phyloP scores from a whole-genome alignment of 2,113 vertebrate genomes.

The Dermatemys mawii region DNA sequence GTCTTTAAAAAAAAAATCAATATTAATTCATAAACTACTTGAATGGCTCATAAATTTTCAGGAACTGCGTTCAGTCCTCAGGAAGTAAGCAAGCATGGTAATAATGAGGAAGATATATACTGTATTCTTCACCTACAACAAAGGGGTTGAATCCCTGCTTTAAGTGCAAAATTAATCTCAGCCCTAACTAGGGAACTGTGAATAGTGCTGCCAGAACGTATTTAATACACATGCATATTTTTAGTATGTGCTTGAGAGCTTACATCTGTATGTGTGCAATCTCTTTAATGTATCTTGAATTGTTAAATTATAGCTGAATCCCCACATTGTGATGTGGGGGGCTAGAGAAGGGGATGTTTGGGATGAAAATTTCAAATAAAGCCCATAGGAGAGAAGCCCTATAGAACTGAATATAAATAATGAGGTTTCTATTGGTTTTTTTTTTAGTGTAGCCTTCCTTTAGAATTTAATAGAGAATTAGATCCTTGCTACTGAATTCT shows the following conservation, averaged over 20 bases:
- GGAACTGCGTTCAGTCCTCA: not conserved
- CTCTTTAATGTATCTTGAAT: not conserved
- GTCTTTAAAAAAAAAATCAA: not conserved
- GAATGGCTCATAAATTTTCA: not conserved
- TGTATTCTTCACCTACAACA: rapidly evolving
- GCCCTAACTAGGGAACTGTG: not conserved
- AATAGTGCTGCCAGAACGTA: not conserved
- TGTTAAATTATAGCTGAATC: constrained; percentile 33
- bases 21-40: not conserved
- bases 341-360: constrained; percentile 34
- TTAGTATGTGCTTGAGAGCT: constrained; percentile 1
- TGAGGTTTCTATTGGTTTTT: constrained; percentile 34
- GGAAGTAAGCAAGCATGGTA: not conserved
- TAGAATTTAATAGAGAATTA: constrained; percentile 72
- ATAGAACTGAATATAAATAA: not conserved
- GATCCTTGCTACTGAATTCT: constrained; percentile 45
- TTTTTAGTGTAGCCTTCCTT: constrained; percentile 20
- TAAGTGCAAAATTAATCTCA: not conserved
- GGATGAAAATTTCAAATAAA: constrained; percentile 18
- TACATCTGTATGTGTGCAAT: constrained; percentile 13
- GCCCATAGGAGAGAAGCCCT: not conserved
- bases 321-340: constrained; percentile 13
- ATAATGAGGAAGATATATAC: not conserved
- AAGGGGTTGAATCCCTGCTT: not conserved
- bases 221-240: constrained; percentile 7